Percentiles rank a stretch among this genome's conserved stretches.
Evolutionary conservation across 1,140 invertebrate genomes (phyloP).

Genomic region (Scaptomyza graminum): DNA sequence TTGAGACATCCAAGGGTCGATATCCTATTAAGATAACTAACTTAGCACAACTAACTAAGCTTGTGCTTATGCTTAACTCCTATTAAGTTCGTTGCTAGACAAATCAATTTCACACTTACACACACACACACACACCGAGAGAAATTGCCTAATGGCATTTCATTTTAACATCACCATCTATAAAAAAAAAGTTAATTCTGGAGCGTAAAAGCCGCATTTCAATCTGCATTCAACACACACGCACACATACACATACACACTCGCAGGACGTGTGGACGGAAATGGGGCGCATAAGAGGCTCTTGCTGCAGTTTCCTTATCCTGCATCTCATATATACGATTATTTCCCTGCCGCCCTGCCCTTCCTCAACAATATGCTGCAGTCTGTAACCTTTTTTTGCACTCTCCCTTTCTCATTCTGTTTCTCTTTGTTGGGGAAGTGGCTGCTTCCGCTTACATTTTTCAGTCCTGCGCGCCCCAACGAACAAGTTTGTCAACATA

Average conservation of each 20-base stretch:
- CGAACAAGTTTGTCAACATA: constrained; percentile 54
- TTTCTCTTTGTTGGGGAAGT: constrained; percentile 35
- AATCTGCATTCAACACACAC: constrained; percentile 19
- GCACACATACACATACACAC: constrained; percentile 3
- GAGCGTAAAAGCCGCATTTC: constrained; percentile 40
- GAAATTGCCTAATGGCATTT: constrained; percentile 41
- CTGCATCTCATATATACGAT: constrained; percentile 7
- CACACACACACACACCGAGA: too few relatives aligned
- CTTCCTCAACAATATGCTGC: neutral
- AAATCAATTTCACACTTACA: neutral
- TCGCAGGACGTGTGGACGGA: constrained; percentile 26
- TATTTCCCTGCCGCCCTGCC: neutral
- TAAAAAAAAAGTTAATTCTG: constrained; percentile 35
- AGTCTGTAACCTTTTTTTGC: neutral
- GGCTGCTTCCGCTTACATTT: constrained; percentile 62
- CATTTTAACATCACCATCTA: constrained; percentile 13
- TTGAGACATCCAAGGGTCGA: constrained; percentile 47
- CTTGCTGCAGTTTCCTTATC: constrained; percentile 45
- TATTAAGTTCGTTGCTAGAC: neutral
- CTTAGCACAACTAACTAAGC: too few relatives aligned
- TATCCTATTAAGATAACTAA: constrained; percentile 49
- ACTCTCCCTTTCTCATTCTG: neutral
- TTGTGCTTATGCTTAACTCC: neutral
- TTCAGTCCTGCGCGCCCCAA: constrained; percentile 31
- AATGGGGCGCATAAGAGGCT: constrained; percentile 56